A percentile compares a stretch with the other conserved stretches of the same genome.
Evolutionary conservation across 2,888 invertebrate species (phyloP).

Genomic region (Stenoptilia bipunctidactyla): DNA sequence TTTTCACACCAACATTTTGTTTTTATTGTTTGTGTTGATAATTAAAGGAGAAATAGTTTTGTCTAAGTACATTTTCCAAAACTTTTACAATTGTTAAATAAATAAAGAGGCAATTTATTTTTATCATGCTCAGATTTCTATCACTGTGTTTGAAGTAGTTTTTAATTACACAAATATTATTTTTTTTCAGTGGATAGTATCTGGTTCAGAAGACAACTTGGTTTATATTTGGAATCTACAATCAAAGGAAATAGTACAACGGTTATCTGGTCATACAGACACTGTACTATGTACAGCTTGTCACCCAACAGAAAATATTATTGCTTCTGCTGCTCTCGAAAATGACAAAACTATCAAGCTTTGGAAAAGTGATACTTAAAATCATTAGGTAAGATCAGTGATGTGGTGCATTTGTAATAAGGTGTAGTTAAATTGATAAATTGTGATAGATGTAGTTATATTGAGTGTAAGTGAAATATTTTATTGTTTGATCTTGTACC

Average conservation of each 20-base stretch:
- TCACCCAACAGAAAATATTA: slow-evolving; percentile 99
- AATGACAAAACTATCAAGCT: slow-evolving; percentile 99
- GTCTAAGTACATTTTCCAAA: too few species aligned
- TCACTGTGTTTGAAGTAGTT: too few species aligned
- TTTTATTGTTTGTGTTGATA: too few species aligned
- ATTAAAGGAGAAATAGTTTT: too few species aligned
- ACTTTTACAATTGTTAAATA: too few species aligned
- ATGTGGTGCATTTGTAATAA: slow-evolving; percentile 13
- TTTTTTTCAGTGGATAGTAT: slow-evolving; percentile 95
- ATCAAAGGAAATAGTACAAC: slow-evolving; percentile 99
- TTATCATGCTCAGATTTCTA: too few species aligned
- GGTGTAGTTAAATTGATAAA: too few species aligned
- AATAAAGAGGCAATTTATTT: too few species aligned
- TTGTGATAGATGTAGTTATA: too few species aligned
- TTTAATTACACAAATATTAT: background rate
- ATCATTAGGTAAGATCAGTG: slow-evolving; percentile 8
- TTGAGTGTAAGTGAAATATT: too few species aligned
- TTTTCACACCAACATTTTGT: too few species aligned
- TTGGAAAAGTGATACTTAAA: slow-evolving; percentile 96
- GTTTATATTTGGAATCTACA: slow-evolving; percentile 99
- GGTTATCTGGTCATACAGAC: slow-evolving; percentile 96
- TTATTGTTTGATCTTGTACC: too few species aligned
- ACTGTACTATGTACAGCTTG: slow-evolving; percentile 97
- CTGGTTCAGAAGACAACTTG: slow-evolving; percentile 99
- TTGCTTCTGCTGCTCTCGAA: slow-evolving; percentile 98